Evolutionary conservation across 1,140 invertebrate species (phyloP).

Genomic region (Aphidius ervi): DNA sequence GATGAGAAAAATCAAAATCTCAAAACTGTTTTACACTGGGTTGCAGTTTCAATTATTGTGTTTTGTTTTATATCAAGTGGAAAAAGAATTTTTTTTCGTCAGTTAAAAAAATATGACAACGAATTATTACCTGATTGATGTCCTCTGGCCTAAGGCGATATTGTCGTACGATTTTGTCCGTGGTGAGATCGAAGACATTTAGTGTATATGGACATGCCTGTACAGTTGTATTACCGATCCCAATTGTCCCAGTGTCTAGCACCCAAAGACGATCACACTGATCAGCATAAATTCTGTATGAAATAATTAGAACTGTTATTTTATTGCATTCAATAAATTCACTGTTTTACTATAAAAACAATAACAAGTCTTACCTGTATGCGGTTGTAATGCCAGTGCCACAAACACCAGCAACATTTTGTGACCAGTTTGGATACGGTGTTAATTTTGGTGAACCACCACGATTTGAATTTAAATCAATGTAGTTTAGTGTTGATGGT

Average conservation of each 20-base stretch:
- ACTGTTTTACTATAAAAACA: neutral
- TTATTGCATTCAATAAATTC: neutral
- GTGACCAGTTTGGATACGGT: constrained; percentile 71
- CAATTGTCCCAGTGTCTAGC: constrained; percentile 74
- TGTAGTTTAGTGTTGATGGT: constrained; percentile 75
- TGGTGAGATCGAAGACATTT: constrained; percentile 72
- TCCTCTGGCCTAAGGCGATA: constrained; percentile 69
- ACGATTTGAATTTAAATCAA: constrained; percentile 61
- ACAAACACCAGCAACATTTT: constrained; percentile 71
- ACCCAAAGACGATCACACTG: constrained; percentile 76
- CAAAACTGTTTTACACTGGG: too few species aligned
- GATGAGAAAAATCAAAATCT: too few species aligned
- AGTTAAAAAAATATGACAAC: too few species aligned
- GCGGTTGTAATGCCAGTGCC: constrained; percentile 69
- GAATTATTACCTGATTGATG: constrained; percentile 56
- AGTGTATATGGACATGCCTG: constrained; percentile 70
- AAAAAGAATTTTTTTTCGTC: too few species aligned
- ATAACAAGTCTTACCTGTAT: constrained; percentile 52
- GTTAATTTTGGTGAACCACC: constrained; percentile 67
- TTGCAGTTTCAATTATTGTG: too few species aligned
- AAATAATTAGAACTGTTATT: neutral
- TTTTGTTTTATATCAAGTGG: too few species aligned
- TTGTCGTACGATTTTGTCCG: constrained; percentile 64
- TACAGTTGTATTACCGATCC: constrained; percentile 69
- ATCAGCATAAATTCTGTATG: constrained; percentile 60